Evolutionary conservation across 2,797 vertebrate species (phyloP).

Genomic region (Diglossa cyanea): DNA sequence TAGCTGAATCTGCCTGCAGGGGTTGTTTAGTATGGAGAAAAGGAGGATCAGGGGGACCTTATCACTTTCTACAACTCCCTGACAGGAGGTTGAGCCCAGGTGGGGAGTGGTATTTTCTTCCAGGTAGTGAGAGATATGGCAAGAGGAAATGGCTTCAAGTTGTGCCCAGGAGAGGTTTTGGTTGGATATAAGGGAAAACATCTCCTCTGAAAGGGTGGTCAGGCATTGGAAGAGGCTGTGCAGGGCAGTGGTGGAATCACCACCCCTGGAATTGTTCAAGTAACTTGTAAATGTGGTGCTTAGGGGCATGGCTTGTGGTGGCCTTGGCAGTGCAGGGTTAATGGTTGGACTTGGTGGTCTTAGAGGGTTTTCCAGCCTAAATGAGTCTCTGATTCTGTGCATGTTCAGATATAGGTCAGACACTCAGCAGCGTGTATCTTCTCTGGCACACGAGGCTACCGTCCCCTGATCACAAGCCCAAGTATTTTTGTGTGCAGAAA

Average conservation of each 20-base stretch:
- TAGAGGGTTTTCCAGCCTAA: background rate
- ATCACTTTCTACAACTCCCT: background rate
- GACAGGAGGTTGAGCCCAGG: background rate
- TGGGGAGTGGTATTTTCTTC: background rate
- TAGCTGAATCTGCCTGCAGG: background rate
- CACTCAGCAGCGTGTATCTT: fast-evolving
- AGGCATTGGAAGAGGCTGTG: background rate
- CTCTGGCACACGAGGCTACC: background rate
- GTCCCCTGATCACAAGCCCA: background rate
- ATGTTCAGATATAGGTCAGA: background rate
- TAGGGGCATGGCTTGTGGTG: background rate
- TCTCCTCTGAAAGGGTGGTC: background rate
- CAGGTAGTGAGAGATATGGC: background rate
- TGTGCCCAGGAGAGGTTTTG: background rate
- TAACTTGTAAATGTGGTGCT: background rate
- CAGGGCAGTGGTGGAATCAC: background rate
- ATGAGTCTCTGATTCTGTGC: background rate
- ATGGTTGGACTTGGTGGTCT: background rate
- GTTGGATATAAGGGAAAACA: background rate
- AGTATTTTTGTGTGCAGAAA: background rate
- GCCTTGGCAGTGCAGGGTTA: background rate
- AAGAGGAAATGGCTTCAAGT: background rate
- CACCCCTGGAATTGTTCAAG: background rate
- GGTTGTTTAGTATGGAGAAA: background rate
- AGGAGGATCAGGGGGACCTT: background rate